Evolutionary conservation across 2,113 vertebrate species (phyloP).

Genomic region (Gnathonemus echidnorhynchus): DNA sequence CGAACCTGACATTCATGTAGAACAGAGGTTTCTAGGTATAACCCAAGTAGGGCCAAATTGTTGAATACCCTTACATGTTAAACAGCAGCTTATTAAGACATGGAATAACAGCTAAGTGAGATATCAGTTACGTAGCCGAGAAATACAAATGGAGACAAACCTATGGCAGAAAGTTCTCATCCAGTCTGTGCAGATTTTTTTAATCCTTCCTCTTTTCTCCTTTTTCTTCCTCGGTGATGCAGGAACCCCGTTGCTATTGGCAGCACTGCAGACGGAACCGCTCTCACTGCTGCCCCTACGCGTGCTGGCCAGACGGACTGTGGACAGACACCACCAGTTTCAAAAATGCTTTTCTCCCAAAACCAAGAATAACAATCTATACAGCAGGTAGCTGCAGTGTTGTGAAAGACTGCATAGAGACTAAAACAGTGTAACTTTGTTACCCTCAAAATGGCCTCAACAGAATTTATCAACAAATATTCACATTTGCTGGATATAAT

Average conservation of each 20-base stretch:
- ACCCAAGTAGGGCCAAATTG: background rate
- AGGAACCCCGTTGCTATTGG: background rate
- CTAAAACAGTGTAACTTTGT: background rate
- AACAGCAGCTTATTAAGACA: background rate
- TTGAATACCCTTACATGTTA: background rate
- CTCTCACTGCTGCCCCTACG: conserved; percentile 38
- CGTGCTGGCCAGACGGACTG: conserved; percentile 47
- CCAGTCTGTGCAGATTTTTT: conserved; percentile 9
- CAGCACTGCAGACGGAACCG: conserved; percentile 29
- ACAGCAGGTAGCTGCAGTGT: background rate
- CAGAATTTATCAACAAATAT: background rate
- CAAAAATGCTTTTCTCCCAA: background rate
- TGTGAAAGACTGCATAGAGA: background rate
- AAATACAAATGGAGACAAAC: background rate
- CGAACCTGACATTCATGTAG: background rate
- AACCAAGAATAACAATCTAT: background rate
- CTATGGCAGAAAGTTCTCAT: conserved; percentile 1
- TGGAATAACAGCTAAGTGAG: background rate
- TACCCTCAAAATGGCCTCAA: background rate
- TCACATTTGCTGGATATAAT: background rate
- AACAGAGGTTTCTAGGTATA: background rate
- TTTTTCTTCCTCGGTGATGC: conserved; percentile 25
- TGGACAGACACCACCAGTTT: background rate
- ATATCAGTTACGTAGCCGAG: background rate
- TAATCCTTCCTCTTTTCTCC: conserved; percentile 29